Percentiles rank a stretch among this genome's conserved stretches.
These are phyloP conservation scores for Polydrusus pterygomalis DNA, from an alignment of 2,888 invertebrate genomes.

Conservation along the genomic window DNA sequence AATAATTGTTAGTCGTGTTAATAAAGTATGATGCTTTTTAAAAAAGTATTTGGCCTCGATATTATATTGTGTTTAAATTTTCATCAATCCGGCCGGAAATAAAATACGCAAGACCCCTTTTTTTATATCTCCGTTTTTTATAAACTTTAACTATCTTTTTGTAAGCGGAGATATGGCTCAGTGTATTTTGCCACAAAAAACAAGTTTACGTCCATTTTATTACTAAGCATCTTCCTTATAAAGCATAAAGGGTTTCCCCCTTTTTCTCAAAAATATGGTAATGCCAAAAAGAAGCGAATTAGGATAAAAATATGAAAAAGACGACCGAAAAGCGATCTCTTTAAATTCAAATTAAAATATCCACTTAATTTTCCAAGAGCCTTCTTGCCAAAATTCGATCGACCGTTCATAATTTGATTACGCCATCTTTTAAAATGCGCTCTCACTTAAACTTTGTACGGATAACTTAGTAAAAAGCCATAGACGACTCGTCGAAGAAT, in stretches of 20 bases:
- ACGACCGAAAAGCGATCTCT: constrained; percentile 24
- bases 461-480: constrained; percentile 23
- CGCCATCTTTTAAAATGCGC: constrained; percentile 35
- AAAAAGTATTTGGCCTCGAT: too few species aligned
- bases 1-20: too few species aligned
- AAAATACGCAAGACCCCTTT: too few species aligned
- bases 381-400: constrained; percentile 41
- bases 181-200: too few species aligned
- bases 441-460: constrained; percentile 30
- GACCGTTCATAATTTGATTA: constrained; percentile 44
- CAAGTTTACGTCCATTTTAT: too few species aligned
- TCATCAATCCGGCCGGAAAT: too few species aligned
- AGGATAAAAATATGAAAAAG: constrained; percentile 21
- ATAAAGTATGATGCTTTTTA: too few species aligned
- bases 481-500: neutral
- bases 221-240: too few species aligned
- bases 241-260: neutral
- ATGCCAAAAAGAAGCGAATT: neutral
- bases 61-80: too few species aligned
- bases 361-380: constrained; percentile 46
- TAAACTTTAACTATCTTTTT: too few species aligned
- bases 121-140: too few species aligned
- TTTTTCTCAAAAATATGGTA: constrained; percentile 5
- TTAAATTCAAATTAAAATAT: constrained; percentile 45
- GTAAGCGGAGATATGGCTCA: too few species aligned